A percentile compares a stretch with the other conserved stretches of the same genome.
Conservation (phyloP, 2,797 vertebrate genomes). For the Pelobates cultripes region DNA sequence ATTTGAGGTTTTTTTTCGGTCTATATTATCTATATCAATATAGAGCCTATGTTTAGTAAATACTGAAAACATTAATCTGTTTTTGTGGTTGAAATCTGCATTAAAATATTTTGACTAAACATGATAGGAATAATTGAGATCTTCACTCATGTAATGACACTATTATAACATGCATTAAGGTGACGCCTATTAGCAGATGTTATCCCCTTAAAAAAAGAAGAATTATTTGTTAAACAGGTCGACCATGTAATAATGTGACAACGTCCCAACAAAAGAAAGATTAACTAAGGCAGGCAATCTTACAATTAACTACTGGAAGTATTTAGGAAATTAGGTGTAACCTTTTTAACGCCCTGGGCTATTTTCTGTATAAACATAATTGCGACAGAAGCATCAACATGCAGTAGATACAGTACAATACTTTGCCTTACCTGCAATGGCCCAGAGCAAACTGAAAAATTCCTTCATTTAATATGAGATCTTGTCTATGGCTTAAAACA, state of each 20-base stretch:
- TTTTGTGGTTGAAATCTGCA: too few species aligned
- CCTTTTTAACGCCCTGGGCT: conserved; percentile 28
- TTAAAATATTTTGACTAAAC: not conserved
- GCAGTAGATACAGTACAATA: conserved; percentile 3
- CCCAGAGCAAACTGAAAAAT: not conserved
- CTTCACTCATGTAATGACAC: not conserved
- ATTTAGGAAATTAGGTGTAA: conserved; percentile 30
- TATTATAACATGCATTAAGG: not conserved
- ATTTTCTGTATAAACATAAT: conserved; percentile 24
- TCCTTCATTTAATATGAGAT: conserved; percentile 8
- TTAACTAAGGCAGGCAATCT: conserved; percentile 19
- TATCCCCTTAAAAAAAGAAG: not conserved
- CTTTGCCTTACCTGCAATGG: conserved; percentile 1
- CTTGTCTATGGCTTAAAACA: not conserved
- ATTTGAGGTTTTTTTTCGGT: too few species aligned
- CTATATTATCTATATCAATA: too few species aligned
- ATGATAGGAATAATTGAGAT: not conserved
- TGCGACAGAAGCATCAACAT: conserved; percentile 1
- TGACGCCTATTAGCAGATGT: not conserved
- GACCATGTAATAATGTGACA: conserved; percentile 24
- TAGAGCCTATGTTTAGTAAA: too few species aligned
- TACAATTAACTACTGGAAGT: conserved; percentile 23
- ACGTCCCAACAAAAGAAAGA: conserved; percentile 26
- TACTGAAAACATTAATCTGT: too few species aligned
- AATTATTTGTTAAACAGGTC: not conserved